Evolutionary conservation across 2,113 vertebrate genomes (phyloP), one percentile per base, ranked within the genome.

Genomic region (Pungitius pungitius): DNA sequence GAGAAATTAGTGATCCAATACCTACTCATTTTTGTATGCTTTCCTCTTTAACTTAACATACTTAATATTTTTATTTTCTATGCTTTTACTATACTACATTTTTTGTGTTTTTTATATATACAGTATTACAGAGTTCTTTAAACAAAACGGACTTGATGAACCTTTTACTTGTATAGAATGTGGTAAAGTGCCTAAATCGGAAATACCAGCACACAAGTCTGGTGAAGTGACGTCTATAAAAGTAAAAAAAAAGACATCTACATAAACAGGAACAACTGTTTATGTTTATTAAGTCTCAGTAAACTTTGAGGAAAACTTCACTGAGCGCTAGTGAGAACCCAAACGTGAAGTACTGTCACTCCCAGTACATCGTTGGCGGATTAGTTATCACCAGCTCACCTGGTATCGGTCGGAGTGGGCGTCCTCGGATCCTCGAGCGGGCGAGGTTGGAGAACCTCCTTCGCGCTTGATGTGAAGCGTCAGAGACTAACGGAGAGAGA

Each of bases 381-480:
- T 45, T 39, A 26, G 27, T 27, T 8, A 9, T 35, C 17, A 4
- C 33, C 24, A 17, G 6, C 43, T 71, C 15, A 99, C 97, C 96
- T 99, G 97, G 86, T 99, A 99, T 92, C 97, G 94, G 92, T 99
- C 97, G 2, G 97, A 97, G 86, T 97, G 95, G 81, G 94, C 92
- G 35, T 96, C 95, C 72, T 98, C 97, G 3, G 94, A 92, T 0
- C 94, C 95, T 81, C 95, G 95, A 71, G 95, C 95, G 2, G 97
- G 96, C 0, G 95, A 95, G 42, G 94, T 95, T 0, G 96, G 96
- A 78, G 95, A 96, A 55, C 95, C 94, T 85, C 95, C 95, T 92
- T 99, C 97, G 69, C 95, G 93, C 91, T 99, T 99, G 91, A 99
- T 98, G 69, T 96, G 96, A 82, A 96, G 93, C 2, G 88, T 77